Conservation (phyloP, 2,888 invertebrate species). For the Chymomyza fuscimana region DNA sequence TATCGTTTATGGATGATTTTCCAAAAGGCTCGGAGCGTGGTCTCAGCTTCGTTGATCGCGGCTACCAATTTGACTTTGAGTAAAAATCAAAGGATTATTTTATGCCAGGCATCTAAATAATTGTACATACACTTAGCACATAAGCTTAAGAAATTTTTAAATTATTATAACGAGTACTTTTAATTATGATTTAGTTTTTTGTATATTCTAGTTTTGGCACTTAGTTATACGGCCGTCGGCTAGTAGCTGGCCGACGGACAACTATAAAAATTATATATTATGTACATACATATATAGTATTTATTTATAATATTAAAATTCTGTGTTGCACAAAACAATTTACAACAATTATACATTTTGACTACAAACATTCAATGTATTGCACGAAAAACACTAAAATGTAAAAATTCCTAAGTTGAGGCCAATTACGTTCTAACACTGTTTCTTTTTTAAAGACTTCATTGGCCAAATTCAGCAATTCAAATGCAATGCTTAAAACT, state of each 20-base stretch:
- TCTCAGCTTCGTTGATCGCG: constrained; percentile 72
- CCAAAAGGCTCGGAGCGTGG: constrained; percentile 69
- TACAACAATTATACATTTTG: not conserved
- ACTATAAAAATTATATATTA: not conserved
- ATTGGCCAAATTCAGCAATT: not conserved
- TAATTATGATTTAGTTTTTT: not conserved
- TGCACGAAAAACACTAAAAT: not conserved
- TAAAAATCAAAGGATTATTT: constrained; percentile 21
- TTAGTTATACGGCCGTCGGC: not conserved
- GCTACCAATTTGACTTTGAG: constrained; percentile 73
- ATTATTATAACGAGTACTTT: not conserved
- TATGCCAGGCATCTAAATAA: not conserved
- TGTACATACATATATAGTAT: not conserved
- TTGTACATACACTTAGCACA: not conserved
- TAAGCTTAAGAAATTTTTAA: not conserved
- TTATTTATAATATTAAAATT: not conserved
- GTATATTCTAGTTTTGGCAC: not conserved
- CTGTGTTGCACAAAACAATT: not conserved
- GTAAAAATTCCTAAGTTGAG: not conserved
- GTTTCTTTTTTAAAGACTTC: not conserved
- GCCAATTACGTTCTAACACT: not conserved
- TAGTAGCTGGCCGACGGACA: not conserved
- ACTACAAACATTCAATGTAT: not conserved
- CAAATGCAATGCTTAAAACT: not conserved
- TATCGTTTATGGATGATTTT: constrained; percentile 61